A percentile compares a stretch with the other conserved stretches of the same genome.
Evolutionary conservation across 2,888 invertebrate genomes (phyloP).

Genomic region (Nasonia oneida): DNA sequence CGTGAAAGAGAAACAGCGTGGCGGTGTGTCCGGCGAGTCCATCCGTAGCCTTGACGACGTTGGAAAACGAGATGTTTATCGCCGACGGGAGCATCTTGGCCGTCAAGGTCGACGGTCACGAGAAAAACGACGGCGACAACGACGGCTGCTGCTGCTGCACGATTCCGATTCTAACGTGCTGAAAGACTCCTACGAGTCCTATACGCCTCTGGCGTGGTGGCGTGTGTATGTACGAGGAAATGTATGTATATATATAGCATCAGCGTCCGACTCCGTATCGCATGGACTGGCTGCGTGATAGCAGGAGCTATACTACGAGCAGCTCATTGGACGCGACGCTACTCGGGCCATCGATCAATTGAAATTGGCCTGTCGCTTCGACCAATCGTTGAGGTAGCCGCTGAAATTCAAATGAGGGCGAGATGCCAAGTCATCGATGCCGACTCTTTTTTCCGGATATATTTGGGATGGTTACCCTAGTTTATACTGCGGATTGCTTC

Average conservation of each 20-base stretch:
- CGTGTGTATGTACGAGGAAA: background rate
- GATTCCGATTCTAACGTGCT: background rate
- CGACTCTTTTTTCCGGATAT: background rate
- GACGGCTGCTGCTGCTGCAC: background rate
- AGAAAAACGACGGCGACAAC: slow-evolving; percentile 21
- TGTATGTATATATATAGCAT: background rate
- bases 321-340: slow-evolving; percentile 31
- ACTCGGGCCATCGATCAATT: slow-evolving; percentile 19
- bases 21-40: slow-evolving; percentile 82
- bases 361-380: slow-evolving; percentile 25
- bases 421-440: background rate
- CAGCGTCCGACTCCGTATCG: background rate
- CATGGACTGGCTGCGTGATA: background rate
- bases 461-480: background rate
- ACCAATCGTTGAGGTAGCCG: background rate
- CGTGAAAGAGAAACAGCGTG: slow-evolving; percentile 86
- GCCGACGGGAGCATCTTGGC: slow-evolving; percentile 53
- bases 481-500: background rate
- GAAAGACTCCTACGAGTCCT: background rate
- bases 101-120: slow-evolving; percentile 10
- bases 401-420: slow-evolving; percentile 16
- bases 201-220: too few relatives aligned
- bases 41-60: slow-evolving; percentile 77
- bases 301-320: background rate
- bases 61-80: slow-evolving; percentile 64